Evolutionary conservation across 92 coral and sea anemone genomes (phyloP), one percentile per base, ranked within the genome.

Genomic region (Heliopora coerulea): DNA sequence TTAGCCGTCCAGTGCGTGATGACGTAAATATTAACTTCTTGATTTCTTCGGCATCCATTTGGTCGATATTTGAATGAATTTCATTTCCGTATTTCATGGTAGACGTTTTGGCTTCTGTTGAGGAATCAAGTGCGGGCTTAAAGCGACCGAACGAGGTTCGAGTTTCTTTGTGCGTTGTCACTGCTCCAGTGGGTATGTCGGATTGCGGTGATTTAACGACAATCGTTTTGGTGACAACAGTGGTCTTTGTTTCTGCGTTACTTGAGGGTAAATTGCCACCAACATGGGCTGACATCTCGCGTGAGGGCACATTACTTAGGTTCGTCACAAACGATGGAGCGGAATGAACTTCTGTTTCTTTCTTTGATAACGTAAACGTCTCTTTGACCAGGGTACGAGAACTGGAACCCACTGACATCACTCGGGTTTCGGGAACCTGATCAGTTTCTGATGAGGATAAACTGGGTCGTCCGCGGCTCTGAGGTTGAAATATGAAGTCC

Each of bases 1-100:
- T 69, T 15, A 69, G 48, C 12, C 76, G 76, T 11, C 77, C 77
- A 8, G 28, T 52, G 13, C 77, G 62, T n/a, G 77, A 70, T 31
- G 77, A 70, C 8, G 77, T 28, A 35, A 70, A 70, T 18, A 70
- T 70, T 5, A 70, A 3, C 77, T 70, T 20, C 49, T 50, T 70
- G 46, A 70, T 70, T 28, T 70, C 77, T 17, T 26, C 17, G 1
- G 77, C 42, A 23, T 70, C 63, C 77, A 70, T 70, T 0, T 56
- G 15, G 29, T 54, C n/a, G 30, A 70, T 31, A 12, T 28, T 25
- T 6, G 75, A 18, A 30, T 70, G 63, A 30, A 70, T n/a, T 18
- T 52, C 62, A n/a, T 52, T 60, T 65, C 27, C 54, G 0, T 49
- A 28, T 23, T n/a, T n/a, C n/a, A 19, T 35, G 31, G 30, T 21